Evolutionary conservation across 2,888 invertebrate species (phyloP), one percentile per base, ranked within the genome.

Genomic region (Adineta ricciae): DNA sequence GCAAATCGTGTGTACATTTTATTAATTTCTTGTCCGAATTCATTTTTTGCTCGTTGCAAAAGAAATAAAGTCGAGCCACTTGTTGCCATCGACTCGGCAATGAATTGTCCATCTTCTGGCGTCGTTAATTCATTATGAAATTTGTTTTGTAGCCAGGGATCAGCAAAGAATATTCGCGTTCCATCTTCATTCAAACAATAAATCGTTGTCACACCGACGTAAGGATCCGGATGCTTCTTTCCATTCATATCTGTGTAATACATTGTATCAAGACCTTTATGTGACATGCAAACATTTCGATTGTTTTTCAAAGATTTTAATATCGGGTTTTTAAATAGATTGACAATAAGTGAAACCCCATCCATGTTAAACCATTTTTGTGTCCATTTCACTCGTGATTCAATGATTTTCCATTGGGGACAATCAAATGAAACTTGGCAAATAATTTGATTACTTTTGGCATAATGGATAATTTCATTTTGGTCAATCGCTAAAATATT

Each of bases 361-460:
- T 64, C 56, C 56, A 64, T 64, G 27, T 64, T 64, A 64, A 64
- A 64, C 56, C 56, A 64, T 64, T 64, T 64, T 64, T 64, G 27
- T 64, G 56, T 64, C 56, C 56, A 64, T 64, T 64, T 64, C 5
- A 64, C 56, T 11, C 56, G n/a, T 64, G 56, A 64, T 64, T 64
- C 27, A 64, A 64, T 64, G n/a, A 64, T 64, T 64, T 64, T 14
- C 56, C 56, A 64, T 64, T 64, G 7, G n/a, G 56, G 56, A 64
- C 56, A 64, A 27, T 64, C 56, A 64, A 64, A 64, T 64, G 56
- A 64, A 64, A 64, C 56, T 64, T 64, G 8, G 27, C 56, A 64
- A 21, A 64, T 27, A 24, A 64, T 27, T 64, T 64, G 27, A 64
- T 64, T 64, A 64, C 56, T 64, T 64, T 64, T 64, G 11, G 56